Evolutionary conservation across 2,797 vertebrate species (phyloP).

Genomic region (Oryzias dopingdopingensis): DNA sequence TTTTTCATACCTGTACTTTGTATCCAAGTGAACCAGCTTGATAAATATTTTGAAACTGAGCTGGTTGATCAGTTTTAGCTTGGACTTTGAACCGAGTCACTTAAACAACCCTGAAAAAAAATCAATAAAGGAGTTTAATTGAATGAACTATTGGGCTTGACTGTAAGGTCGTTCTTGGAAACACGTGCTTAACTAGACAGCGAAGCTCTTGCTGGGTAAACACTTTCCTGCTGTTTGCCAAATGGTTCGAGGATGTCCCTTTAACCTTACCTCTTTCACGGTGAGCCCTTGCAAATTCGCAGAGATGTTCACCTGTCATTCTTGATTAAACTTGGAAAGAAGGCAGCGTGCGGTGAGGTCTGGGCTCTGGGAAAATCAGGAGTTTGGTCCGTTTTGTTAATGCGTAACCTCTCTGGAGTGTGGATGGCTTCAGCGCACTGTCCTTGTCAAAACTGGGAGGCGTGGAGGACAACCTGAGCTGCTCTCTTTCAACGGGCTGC

Average conservation of each 20-base stretch:
- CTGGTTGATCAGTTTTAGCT: background rate
- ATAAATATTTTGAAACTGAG: no score
- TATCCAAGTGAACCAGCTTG: no score
- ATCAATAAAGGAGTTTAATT: conserved; percentile 37
- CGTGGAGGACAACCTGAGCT: conserved; percentile 23
- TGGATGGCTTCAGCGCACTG: conserved; percentile 24
- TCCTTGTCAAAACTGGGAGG: conserved; percentile 22
- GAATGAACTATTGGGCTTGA: conserved; percentile 28
- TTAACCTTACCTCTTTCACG: conserved; percentile 34
- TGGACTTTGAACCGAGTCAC: conserved; percentile 14
- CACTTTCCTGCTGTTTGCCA: conserved; percentile 25
- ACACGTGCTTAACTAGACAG: conserved; percentile 17
- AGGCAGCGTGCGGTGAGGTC: conserved; percentile 12
- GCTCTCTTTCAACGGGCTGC: conserved; percentile 16
- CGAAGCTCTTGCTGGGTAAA: conserved; percentile 12
- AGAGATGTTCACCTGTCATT: conserved; percentile 21
- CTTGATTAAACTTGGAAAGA: conserved; percentile 20
- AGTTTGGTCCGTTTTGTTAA: conserved; percentile 36
- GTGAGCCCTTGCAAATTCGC: conserved; percentile 27
- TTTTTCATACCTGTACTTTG: no score
- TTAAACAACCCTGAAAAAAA: conserved; percentile 31
- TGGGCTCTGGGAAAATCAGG: conserved; percentile 16
- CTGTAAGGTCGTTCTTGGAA: conserved; percentile 29
- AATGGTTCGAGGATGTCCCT: conserved; percentile 18
- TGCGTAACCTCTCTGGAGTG: conserved; percentile 27